Evolutionary conservation across 2,888 invertebrate genomes (phyloP), one percentile per base, ranked within the genome.

Genomic region (Phaonia tiefii): DNA sequence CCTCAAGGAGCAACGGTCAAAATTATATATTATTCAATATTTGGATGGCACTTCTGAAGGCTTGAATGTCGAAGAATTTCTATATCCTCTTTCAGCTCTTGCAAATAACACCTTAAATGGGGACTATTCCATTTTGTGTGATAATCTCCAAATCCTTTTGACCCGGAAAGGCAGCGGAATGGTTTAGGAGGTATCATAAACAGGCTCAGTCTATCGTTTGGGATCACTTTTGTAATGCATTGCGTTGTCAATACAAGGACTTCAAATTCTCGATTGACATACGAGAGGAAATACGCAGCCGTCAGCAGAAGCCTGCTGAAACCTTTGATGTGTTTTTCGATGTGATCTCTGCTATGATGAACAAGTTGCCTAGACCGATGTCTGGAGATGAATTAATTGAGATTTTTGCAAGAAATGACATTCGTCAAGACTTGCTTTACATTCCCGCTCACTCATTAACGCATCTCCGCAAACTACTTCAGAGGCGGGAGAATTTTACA

Each of bases 361-460:
- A 51, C 22, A 51, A 20, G 22, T 51, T 22, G 10, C 20, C 17
- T 4, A 22, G 8, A 11, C 51, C 51, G 1, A 51, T 51, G 17
- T 5, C 20, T 7, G 22, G 11, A 2, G 11, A 17, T 11, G 51
- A 51, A 4, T 13, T 51, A 5, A 22, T 51, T 51, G 51, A 51
- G 10, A 51, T 51, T 8, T 22, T 51, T 8, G 10, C 22, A 1
- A 20, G 17, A 10, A 79, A 74, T 13, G 73, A 79, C 1, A 58
- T 79, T 7, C 25, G 73, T 0, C 69, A 79, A 2, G 78, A 79
- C 10, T 37, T 79, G 10, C 15, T 79, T 2, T 73, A 69, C 54
- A 10, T 63, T 26, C n/a, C n/a, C n/a, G n/a, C n/a, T n/a, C n/a
- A n/a, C n/a, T 51, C 51, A 3, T 22, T 51, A 8, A 2, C 51